Conservation (phyloP, 1,140 invertebrate species). For the Eupristina koningsbergeri region DNA sequence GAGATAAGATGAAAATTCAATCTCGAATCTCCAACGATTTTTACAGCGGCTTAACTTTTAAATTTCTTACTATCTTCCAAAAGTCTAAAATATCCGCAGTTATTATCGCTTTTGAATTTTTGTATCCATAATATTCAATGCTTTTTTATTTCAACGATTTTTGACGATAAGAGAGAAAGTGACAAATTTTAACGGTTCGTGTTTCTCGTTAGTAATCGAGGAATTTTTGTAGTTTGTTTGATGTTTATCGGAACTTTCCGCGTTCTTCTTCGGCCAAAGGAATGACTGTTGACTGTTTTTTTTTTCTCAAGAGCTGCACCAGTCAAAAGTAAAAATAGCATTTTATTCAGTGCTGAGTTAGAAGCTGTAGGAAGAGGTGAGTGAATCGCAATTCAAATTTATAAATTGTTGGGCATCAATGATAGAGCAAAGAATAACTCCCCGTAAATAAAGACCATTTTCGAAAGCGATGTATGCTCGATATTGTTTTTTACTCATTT, state of each 20-base stretch:
- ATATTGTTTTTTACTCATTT: too few relatives aligned
- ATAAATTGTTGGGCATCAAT: not conserved
- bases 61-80: too few relatives aligned
- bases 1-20: not conserved
- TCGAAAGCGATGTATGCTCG: not conserved
- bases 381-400: conserved; percentile 15
- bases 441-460: not conserved
- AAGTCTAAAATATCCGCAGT: too few relatives aligned
- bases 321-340: conserved; percentile 25
- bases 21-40: not conserved
- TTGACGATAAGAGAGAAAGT: not conserved
- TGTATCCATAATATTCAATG: too few relatives aligned
- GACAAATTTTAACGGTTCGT: not conserved
- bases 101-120: too few relatives aligned
- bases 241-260: conserved; percentile 24
- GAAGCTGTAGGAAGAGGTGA: conserved; percentile 5
- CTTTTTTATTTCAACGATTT: too few relatives aligned
- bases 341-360: conserved; percentile 14
- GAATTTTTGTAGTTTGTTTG: conserved; percentile 30
- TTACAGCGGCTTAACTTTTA: too few relatives aligned
- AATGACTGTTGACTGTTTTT: conserved; percentile 30
- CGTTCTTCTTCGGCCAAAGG: conserved; percentile 4
- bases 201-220: not conserved
- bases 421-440: not conserved
- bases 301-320: conserved; percentile 1